These are phyloP conservation scores for Falco novaeseelandiae DNA, from an alignment of 2,797 vertebrate genomes.

Conservation along the genomic window DNA sequence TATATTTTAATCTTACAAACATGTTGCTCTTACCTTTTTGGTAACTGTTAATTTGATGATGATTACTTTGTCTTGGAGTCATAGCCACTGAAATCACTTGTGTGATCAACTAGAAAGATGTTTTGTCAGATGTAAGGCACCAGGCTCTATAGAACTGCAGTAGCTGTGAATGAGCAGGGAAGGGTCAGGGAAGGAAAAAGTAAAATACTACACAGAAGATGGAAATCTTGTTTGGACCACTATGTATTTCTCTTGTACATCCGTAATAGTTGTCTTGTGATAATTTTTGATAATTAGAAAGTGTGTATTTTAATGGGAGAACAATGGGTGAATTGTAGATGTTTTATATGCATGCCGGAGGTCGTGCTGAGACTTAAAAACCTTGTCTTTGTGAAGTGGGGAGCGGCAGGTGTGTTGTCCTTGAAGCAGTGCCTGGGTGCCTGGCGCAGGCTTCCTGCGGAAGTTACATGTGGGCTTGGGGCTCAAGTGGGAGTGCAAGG, in stretches of 20 bases:
- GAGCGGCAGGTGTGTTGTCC: background rate
- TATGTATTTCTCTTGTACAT: background rate
- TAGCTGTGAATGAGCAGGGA: background rate
- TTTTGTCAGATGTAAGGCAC: background rate
- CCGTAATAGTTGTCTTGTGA: background rate
- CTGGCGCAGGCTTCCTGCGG: rapidly evolving
- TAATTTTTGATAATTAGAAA: background rate
- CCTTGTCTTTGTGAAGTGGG: background rate
- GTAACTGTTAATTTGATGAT: background rate
- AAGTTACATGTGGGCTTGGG: background rate
- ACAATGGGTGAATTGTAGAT: background rate
- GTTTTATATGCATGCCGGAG: background rate
- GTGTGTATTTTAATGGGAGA: background rate
- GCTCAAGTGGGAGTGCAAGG: background rate
- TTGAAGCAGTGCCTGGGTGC: background rate
- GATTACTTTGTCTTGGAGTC: background rate
- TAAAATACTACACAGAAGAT: background rate
- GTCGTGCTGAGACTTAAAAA: background rate
- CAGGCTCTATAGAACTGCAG: background rate
- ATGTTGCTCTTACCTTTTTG: background rate
- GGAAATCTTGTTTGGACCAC: background rate
- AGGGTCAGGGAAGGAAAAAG: background rate
- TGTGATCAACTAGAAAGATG: background rate
- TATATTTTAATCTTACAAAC: background rate
- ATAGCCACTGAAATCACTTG: background rate